Evolutionary conservation across 2,113 vertebrate genomes (phyloP).

Genomic region (Peromyscus maniculatus): DNA sequence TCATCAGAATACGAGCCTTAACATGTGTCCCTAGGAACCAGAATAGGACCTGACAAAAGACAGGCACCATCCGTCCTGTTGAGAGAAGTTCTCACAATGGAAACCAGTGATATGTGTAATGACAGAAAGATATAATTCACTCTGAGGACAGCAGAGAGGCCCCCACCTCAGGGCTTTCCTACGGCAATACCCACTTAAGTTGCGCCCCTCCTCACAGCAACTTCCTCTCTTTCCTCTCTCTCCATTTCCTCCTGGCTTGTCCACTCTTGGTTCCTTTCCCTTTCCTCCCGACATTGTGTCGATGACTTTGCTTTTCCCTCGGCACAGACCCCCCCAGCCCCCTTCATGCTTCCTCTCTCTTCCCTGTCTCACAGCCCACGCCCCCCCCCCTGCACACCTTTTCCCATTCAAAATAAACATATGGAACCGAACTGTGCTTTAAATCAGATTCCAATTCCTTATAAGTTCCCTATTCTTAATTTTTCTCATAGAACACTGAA

Average conservation of each 20-base stretch:
- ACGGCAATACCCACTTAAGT: background rate
- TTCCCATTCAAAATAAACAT: background rate
- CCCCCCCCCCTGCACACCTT: background rate
- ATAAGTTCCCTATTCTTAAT: background rate
- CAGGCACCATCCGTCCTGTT: accelerated
- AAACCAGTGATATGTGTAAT: accelerated
- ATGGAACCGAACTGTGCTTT: background rate
- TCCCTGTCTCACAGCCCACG: background rate
- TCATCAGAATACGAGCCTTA: background rate
- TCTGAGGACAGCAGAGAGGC: background rate
- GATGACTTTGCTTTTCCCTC: background rate
- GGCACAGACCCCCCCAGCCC: accelerated
- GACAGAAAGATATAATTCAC: too few relatives aligned
- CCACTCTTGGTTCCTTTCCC: accelerated
- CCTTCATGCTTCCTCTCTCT: background rate
- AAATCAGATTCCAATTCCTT: background rate
- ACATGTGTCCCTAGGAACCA: accelerated
- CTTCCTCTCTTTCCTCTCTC: accelerated
- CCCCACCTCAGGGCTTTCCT: accelerated
- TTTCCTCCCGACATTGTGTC: background rate
- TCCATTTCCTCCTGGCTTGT: background rate
- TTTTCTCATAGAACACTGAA: background rate
- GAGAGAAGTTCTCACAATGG: too few relatives aligned
- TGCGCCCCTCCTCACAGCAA: background rate
- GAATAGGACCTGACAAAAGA: background rate